Percentiles rank a stretch among this genome's conserved stretches.
phyloP scores from a whole-genome alignment of 2,113 vertebrate genomes.

The Addax nasomaculatus region DNA sequence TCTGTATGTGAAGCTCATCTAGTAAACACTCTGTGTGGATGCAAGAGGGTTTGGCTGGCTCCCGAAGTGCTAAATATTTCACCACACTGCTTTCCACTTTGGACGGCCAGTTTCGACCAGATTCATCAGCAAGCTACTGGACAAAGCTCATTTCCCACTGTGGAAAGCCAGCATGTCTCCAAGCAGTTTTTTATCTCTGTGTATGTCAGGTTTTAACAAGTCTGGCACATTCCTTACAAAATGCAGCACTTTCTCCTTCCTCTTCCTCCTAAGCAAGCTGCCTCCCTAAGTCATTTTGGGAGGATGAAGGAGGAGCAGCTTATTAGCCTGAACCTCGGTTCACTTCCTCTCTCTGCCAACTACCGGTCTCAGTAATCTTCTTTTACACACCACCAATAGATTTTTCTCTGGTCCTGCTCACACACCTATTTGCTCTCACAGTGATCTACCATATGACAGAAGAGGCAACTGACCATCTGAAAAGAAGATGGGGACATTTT shows the following conservation, averaged over 20 bases:
- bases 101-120: background rate
- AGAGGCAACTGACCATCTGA: background rate
- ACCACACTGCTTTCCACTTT: background rate
- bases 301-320: background rate
- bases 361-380: background rate
- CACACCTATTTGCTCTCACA: background rate
- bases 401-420: background rate
- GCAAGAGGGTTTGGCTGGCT: background rate
- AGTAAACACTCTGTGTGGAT: background rate
- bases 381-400: background rate
- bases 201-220: background rate
- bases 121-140: background rate
- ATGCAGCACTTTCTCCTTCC: background rate
- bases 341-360: background rate
- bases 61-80: background rate
- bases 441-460: background rate
- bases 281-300: background rate
- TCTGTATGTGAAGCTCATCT: background rate
- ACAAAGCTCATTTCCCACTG: background rate
- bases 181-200: background rate
- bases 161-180: background rate
- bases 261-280: background rate
- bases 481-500: background rate
- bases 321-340: background rate
- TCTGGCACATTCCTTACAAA: background rate